A percentile compares a stretch with the other conserved stretches of the same genome.
phyloP scores from a whole-genome alignment of 2,888 invertebrate species.

The Anagyrus pseudococci region DNA sequence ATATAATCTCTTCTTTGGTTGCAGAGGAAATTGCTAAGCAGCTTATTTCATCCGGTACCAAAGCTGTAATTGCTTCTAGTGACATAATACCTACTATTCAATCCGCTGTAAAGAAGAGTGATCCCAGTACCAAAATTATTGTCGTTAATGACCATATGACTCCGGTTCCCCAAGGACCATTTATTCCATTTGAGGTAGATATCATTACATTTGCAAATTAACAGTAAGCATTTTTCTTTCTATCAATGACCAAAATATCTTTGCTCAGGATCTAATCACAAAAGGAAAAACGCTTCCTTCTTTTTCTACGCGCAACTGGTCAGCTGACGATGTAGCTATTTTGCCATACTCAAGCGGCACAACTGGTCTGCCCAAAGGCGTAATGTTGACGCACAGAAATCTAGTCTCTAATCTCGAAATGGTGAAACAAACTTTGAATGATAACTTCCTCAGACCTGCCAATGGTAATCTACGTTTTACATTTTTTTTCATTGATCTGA shows the following conservation, averaged over 20 bases:
- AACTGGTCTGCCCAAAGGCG: constrained; percentile 68
- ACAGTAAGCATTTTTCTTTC: background rate
- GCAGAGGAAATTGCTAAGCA: constrained; percentile 76
- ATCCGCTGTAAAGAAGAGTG: constrained; percentile 55
- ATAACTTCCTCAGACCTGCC: background rate
- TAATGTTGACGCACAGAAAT: constrained; percentile 65
- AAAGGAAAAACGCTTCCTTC: constrained; percentile 51
- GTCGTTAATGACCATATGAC: constrained; percentile 55
- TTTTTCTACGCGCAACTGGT: constrained; percentile 36
- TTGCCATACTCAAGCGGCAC: constrained; percentile 71
- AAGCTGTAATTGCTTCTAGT: constrained; percentile 69
- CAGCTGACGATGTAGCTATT: constrained; percentile 54
- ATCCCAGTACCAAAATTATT: constrained; percentile 44
- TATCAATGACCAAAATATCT: background rate
- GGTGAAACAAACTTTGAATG: constrained; percentile 36
- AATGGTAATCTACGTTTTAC: constrained; percentile 19
- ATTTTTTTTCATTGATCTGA: background rate
- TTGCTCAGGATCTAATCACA: constrained; percentile 50
- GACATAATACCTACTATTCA: constrained; percentile 64
- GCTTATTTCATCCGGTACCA: constrained; percentile 68
- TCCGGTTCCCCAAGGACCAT: constrained; percentile 65
- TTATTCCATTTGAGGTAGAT: constrained; percentile 67
- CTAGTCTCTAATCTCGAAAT: constrained; percentile 64
- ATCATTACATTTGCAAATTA: background rate
- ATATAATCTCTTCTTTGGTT: too few species aligned